These are phyloP conservation scores for Gallinago undulata DNA, from an alignment of 2,113 vertebrate genomes.

Conservation along the genomic window DNA sequence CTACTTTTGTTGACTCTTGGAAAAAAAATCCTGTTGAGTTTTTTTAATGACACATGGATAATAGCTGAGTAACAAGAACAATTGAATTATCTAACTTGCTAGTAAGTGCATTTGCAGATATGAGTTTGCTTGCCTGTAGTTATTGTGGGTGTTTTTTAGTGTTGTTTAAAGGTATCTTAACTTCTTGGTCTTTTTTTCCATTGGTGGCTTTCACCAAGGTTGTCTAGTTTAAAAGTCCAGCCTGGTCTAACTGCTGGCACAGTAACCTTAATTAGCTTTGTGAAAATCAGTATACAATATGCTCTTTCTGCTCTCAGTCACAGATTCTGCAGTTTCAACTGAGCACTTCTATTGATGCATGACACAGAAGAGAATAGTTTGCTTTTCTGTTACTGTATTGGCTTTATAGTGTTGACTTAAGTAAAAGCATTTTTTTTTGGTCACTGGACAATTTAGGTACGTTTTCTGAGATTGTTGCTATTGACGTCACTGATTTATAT, in stretches of 20 bases:
- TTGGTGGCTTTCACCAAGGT: neutral
- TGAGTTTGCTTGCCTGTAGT: neutral
- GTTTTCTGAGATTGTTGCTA: neutral
- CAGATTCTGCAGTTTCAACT: neutral
- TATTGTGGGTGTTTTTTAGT: neutral
- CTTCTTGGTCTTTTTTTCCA: neutral
- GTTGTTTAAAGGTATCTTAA: neutral
- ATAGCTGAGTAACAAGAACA: neutral
- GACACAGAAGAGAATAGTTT: neutral
- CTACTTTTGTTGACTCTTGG: neutral
- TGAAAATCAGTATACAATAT: neutral
- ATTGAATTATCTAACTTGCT: neutral
- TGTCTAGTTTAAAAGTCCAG: neutral
- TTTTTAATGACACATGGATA: neutral
- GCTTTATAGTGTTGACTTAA: constrained; percentile 14
- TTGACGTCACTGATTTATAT: neutral
- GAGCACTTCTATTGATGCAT: neutral
- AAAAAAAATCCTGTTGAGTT: neutral
- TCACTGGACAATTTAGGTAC: neutral
- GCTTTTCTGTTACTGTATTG: neutral
- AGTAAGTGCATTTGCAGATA: neutral
- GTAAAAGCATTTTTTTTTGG: constrained; percentile 22
- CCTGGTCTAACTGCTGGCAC: neutral
- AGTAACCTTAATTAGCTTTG: neutral
- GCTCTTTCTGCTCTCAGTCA: neutral